A percentile compares a stretch with the other conserved stretches of the same genome.
Conservation (phyloP, 2,888 invertebrate genomes). For the Crematogaster levior region DNA sequence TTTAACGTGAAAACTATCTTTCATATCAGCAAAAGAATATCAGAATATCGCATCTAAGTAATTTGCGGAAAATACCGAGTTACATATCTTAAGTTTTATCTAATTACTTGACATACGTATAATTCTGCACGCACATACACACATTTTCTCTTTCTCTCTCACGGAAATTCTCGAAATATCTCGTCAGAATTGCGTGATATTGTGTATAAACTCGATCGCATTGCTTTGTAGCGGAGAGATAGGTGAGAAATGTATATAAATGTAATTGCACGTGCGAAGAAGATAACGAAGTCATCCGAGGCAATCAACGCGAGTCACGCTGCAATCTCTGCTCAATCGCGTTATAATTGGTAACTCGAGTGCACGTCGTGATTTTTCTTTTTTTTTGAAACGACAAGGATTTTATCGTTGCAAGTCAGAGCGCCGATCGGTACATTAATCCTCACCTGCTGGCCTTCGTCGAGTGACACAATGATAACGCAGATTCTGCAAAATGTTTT, state of each 20-base stretch:
- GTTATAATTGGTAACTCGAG: conserved; percentile 20
- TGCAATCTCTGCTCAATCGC: conserved; percentile 17
- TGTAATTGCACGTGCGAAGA: neutral
- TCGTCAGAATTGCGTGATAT: neutral
- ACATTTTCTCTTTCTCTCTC: too few species aligned
- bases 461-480: conserved; percentile 6
- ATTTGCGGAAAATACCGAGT: neutral
- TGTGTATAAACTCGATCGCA: neutral
- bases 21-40: neutral
- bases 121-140: too few species aligned
- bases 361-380: neutral
- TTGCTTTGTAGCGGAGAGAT: neutral
- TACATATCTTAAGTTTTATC: neutral
- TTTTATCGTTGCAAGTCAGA: conserved; percentile 34
- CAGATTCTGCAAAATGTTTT: neutral
- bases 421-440: conserved; percentile 6
- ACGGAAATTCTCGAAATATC: neutral
- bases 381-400: neutral
- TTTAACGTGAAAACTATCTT: neutral
- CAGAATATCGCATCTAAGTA: neutral
- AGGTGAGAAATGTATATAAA: conserved; percentile 20
- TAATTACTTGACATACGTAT: neutral
- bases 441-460: neutral
- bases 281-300: conserved; percentile 39
- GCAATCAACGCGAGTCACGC: conserved; percentile 27